Evolutionary conservation across 2,888 invertebrate genomes (phyloP), one percentile per base, ranked within the genome.

Genomic region (Mongoloraphidia duomilia): DNA sequence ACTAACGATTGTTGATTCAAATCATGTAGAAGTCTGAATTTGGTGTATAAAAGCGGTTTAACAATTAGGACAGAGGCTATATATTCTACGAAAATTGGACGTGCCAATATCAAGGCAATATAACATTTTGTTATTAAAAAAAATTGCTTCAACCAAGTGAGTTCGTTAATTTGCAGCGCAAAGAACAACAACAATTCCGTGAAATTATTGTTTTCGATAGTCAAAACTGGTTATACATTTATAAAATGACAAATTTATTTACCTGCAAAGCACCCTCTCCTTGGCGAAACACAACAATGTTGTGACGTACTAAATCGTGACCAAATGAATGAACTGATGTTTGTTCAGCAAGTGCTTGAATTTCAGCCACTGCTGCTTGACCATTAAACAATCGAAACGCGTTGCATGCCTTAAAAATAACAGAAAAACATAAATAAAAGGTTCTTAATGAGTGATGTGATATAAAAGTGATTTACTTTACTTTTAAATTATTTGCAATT

Each of bases 211-310:
- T 42, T 42, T 42, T 14, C 8, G 5, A 14, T 42, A 14, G 13
- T n/a, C 34, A 6, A 14, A 12, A 44, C n/a, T 8, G 3, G 26
- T 5, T 6, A 26, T 6, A 26, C 41, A 8, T 14, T 42, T 13
- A 6, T 13, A 42, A 6, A 8, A 9, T 42, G 2, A 13, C 42
- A 11, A 11, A 17, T 3, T 26, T 42, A 40, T 45, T 50, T 58
- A 88, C 82, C 72, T 96, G 92, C 58, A 96, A 71, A 0, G 96
- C 92, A 3, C 93, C 92, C 67, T 95, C 93, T 0, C 96, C 96
- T 58, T 84, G 86, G 52, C 87, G 77, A 66, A 96, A 97, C 26
- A 97, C 96, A 8, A 95, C 94, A 59, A 93, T 72, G 67, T 97
- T 97, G 64, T 97, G 97, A 50, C 85, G 84, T 47, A 97, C 85